Conservation (phyloP, 1,140 invertebrate genomes). For the Trichonephila clavipes region DNA sequence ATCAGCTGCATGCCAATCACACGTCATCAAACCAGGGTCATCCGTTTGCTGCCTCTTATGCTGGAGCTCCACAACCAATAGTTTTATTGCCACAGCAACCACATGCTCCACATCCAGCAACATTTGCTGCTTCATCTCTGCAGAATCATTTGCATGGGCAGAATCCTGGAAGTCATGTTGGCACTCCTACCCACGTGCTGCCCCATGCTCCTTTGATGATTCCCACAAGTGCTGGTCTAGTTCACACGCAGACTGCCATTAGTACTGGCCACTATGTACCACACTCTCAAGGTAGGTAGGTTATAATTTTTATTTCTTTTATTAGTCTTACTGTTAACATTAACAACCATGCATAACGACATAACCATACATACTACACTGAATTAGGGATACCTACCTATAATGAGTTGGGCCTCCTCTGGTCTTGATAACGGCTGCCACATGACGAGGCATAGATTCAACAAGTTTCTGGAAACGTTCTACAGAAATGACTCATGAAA, state of each 20-base stretch:
- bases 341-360: no score
- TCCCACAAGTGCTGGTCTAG: slow-evolving; percentile 74
- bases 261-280: slow-evolving; percentile 68
- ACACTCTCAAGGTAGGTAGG: slow-evolving; percentile 71
- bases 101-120: slow-evolving; percentile 47
- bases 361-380: no score
- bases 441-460: no score
- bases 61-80: slow-evolving; percentile 68
- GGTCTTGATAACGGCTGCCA: no score
- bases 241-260: slow-evolving; percentile 55
- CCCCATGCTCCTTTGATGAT: slow-evolving; percentile 65
- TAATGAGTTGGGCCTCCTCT: no score
- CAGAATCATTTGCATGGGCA: slow-evolving; percentile 77
- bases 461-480: no score
- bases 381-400: no score
- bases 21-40: slow-evolving; percentile 61
- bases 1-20: slow-evolving; percentile 57
- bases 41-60: slow-evolving; percentile 48
- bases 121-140: slow-evolving; percentile 54
- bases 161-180: slow-evolving; percentile 70
- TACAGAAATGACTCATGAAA: no score
- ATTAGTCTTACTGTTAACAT: no score
- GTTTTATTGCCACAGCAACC: slow-evolving; percentile 76
- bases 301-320: background rate
- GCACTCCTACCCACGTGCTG: slow-evolving; percentile 61